Base-by-base conservation (phyloP, 2,888 invertebrate genomes). In the Schizaphis graminum region DNA sequence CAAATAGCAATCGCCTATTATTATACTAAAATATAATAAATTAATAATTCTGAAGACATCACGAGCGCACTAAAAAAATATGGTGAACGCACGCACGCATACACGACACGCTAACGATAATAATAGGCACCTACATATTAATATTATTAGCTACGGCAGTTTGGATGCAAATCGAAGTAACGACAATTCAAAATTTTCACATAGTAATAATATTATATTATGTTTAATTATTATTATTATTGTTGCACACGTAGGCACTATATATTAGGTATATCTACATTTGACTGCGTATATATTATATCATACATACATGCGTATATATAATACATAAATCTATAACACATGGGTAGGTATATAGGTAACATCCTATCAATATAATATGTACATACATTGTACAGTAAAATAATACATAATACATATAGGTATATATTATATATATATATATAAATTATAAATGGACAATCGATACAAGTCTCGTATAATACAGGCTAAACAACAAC, bases 101-200 rank as follows among this genome's bases (percentile, higher is more conserved):
- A 44, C 47, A 28, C 28, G 4, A 13, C 86, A 86, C 44, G 47
- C 44, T 44, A 16, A 86, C 28, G 28, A 86, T 47, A 86, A 86
- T 86, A 86, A 44, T 86, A 35, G 77, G 77, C 77, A 77, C 77
- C 77, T 77, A 86, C n/a, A 86, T 47, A n/a, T n/a, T n/a, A 47
- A 86, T 47, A 47, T 47, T 86, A 44, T 44, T 47, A 47, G 47
- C 10, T 57, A 61, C 89, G 89, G 28, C 28, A 28, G 57, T 89
- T 28, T 44, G 61, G 44, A 16, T 16, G 57, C 28, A 47, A 67
- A 67, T n/a, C 47, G 47, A 49, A 89, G 16, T 89, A 49, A 84
- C 84, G 90, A 90, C 67, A 90, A 90, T 90, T 67, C 67, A 67
- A 67, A 77, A 90, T 67, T 90, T 67, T 49, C 90, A 49, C 67